These are phyloP conservation scores for Gastracanthus pulcherrimus DNA, from an alignment of 2,888 invertebrate genomes.

Conservation along the genomic window DNA sequence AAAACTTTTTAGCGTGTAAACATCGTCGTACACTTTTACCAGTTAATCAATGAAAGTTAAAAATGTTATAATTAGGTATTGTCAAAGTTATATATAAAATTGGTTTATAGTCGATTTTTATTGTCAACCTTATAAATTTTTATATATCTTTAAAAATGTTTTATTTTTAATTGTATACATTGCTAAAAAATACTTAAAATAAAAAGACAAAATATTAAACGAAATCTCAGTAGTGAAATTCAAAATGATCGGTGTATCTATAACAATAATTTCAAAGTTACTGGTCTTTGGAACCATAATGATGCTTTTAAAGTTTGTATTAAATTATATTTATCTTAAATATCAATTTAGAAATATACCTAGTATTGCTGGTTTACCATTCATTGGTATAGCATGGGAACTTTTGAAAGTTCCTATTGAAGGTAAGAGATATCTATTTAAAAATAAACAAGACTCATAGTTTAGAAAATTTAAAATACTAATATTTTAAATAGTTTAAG, in stretches of 20 bases:
- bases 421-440: neutral
- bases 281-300: neutral
- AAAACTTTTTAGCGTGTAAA: too few relatives aligned
- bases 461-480: neutral
- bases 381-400: conserved; percentile 58
- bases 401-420: conserved; percentile 53
- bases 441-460: neutral
- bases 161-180: neutral
- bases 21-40: too few relatives aligned
- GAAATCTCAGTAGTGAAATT: neutral
- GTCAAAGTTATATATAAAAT: too few relatives aligned
- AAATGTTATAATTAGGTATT: too few relatives aligned
- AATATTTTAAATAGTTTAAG: neutral
- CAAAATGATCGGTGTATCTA: neutral
- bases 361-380: conserved; percentile 50
- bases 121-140: neutral
- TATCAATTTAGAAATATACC: conserved; percentile 22
- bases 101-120: too few relatives aligned
- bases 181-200: neutral
- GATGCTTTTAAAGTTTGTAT: neutral
- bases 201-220: neutral
- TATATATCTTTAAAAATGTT: neutral
- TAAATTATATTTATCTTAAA: conserved; percentile 44
- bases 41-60: too few relatives aligned
- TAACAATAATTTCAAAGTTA: neutral